Base-by-base conservation (phyloP, 2,113 vertebrate genomes). In the Gallinago media region DNA sequence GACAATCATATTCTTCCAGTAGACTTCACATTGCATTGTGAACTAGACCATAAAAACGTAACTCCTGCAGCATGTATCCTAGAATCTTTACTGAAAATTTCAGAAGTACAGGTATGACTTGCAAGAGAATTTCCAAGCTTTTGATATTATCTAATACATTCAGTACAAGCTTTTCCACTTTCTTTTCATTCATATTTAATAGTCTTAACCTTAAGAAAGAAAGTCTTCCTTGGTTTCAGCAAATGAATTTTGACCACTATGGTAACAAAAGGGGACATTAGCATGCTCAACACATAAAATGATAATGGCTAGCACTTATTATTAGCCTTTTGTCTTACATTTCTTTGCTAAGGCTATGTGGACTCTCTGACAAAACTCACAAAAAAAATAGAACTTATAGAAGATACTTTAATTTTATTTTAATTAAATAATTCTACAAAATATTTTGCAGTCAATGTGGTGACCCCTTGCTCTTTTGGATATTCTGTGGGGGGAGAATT, bases 161-260 rank as follows among this genome's bases (percentile, higher is more conserved):
- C 38, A 86, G 32, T 12, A 89, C 92, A 95, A 94, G 76, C 3
- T 91, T 94, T 94, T 96, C 63, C 72, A 74, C 72, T 93, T 96
- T 71, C n/a, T 55, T 26, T 59, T 88, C 27, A 94, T 93, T 73
- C 50, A 92, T 96, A 67, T 94, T 96, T 94, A 87, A 92, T 89
- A 71, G 8, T 7, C 17, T 74, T 55, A 89, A 70, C 12, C 1
- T 2, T 62, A 83, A 76, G 38, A 87, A 88, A 85, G 29, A n/a
- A 66, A 86, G 36, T 47, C 40, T 89, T 87, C 20, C 15, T 81
- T 61, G 46, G 50, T 67, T 96, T 83, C 71, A 85, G 54, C 17
- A 89, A 87, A 82, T 79, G 29, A 31, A 55, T 85, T 92, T 95
- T 93, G 16, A 47, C 23, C 26, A 49, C 52, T 66, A 31, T 32